Base-by-base conservation (phyloP, 2,113 vertebrate genomes). In the Callopanchax toddi region DNA sequence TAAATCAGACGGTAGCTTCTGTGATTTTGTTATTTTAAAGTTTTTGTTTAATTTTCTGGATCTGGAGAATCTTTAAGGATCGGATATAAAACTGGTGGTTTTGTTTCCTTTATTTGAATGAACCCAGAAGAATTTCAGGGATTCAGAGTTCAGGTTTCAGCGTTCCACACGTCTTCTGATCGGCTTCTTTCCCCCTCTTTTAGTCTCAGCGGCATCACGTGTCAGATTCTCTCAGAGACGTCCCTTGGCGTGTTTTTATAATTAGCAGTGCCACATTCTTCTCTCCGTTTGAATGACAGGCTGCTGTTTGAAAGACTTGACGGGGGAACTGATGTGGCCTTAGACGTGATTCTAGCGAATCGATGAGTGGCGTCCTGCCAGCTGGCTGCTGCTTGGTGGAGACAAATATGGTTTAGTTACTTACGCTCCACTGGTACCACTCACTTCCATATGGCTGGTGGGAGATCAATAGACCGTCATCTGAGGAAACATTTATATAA, bases 231-330 rank as follows among this genome's bases (percentile, higher is more conserved):
- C 61, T 49, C 60, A 48, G 34, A 67, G 63, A 40, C 52, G 26
- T 65, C 74, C 52, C 65, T 59, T 74, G 73, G 46, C 77, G 32
- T 74, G 16, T 63, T 67, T 67, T 66, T 74, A 74, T 72, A 67
- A 67, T 73, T 75, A 85, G 76, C 71, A 48, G 62, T 45, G 52
- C 48, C 53, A 51, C 26, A 16, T 51, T 40, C 1, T 4, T 57
- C 59, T 43, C 34, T n/a, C 8, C 32, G 5, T 67, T 45, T 65
- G 54, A 67, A 29, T 46, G 64, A 22, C 20, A 18, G 64, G 17
- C 11, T 9, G 42, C 17, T 12, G 10, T 25, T 23, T 76, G 54
- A 89, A 81, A 63, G 74, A 52, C 56, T 3, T 60, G 63, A 48
- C n/a, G 20, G 54, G 48, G 65, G 73, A 67, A 55, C 57, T 52